Evolutionary conservation across 1,140 invertebrate species (phyloP).

Genomic region (Saxidomus purpurata): DNA sequence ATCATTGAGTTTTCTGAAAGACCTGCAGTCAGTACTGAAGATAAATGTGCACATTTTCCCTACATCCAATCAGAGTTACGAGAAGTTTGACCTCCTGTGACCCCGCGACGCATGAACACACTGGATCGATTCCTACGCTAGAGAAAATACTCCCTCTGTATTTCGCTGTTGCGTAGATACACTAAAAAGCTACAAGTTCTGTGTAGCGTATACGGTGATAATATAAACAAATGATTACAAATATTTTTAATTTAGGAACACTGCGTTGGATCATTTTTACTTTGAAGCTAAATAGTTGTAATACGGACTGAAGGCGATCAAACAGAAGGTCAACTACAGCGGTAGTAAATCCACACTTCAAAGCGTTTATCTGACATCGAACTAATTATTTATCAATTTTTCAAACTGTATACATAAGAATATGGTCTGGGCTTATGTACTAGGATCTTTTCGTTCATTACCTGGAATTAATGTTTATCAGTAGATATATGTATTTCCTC

Average conservation of each 20-base stretch:
- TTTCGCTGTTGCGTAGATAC: slow-evolving; percentile 71
- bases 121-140: slow-evolving; percentile 76
- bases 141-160: slow-evolving; percentile 75
- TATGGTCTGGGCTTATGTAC: slow-evolving; percentile 47
- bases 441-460: slow-evolving; percentile 39
- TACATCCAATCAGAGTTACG: slow-evolving; percentile 79
- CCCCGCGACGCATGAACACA: slow-evolving; percentile 72
- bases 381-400: slow-evolving; percentile 78
- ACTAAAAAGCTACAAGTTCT: slow-evolving; percentile 63
- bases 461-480: slow-evolving; percentile 65
- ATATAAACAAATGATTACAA: slow-evolving; percentile 76
- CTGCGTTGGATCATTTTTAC: slow-evolving; percentile 57
- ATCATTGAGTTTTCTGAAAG: slow-evolving; percentile 75
- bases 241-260: slow-evolving; percentile 66
- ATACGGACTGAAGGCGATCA: slow-evolving; percentile 50
- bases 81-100: slow-evolving; percentile 76
- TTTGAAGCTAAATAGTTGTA: slow-evolving; percentile 59
- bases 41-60: slow-evolving; percentile 80
- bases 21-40: slow-evolving; percentile 75
- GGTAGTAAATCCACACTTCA: slow-evolving; percentile 73
- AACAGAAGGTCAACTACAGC: slow-evolving; percentile 43
- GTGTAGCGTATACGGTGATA: slow-evolving; percentile 72
- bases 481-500: background rate
- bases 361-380: slow-evolving; percentile 70
- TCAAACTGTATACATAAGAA: slow-evolving; percentile 72